Conservation (phyloP, 2,888 invertebrate genomes). For the Eupithecia subumbrata region DNA sequence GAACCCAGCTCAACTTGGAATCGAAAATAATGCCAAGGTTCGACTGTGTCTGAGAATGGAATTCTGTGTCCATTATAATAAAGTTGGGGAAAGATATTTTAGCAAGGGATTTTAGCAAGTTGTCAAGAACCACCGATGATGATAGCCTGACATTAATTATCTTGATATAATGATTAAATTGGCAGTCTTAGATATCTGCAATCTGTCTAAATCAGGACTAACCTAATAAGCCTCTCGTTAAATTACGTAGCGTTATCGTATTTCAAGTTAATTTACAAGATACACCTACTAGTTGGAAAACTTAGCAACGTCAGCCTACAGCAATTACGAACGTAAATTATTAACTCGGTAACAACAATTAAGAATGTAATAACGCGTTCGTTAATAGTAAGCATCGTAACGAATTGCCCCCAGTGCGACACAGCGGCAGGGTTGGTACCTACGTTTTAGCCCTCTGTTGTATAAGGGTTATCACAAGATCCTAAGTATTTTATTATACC, state of each 20-base stretch:
- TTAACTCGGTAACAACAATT: conserved; percentile 46
- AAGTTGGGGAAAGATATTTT: no score
- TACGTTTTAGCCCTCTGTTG: neutral
- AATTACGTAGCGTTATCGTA: conserved; percentile 14
- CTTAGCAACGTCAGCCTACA: conserved; percentile 35
- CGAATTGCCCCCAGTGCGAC: conserved; percentile 37
- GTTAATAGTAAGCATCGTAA: conserved; percentile 44
- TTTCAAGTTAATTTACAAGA: conserved; percentile 31
- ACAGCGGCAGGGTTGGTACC: conserved; percentile 18
- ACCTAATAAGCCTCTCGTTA: neutral
- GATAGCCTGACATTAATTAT: no score
- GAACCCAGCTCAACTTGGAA: no score
- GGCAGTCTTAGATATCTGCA: neutral
- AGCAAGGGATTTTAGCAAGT: no score
- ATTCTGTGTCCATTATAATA: no score
- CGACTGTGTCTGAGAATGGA: no score
- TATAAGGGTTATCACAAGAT: no score
- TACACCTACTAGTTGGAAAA: conserved; percentile 30
- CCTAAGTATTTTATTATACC: no score
- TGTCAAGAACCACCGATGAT: no score
- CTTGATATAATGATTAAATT: no score
- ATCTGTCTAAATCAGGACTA: neutral
- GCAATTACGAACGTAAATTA: conserved; percentile 45
- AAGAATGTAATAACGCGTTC: conserved; percentile 47
- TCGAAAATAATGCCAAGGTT: no score